A percentile compares a stretch with the other conserved stretches of the same genome.
Evolutionary conservation across 2,113 vertebrate species (phyloP).

Genomic region (Delphinus delphis): DNA sequence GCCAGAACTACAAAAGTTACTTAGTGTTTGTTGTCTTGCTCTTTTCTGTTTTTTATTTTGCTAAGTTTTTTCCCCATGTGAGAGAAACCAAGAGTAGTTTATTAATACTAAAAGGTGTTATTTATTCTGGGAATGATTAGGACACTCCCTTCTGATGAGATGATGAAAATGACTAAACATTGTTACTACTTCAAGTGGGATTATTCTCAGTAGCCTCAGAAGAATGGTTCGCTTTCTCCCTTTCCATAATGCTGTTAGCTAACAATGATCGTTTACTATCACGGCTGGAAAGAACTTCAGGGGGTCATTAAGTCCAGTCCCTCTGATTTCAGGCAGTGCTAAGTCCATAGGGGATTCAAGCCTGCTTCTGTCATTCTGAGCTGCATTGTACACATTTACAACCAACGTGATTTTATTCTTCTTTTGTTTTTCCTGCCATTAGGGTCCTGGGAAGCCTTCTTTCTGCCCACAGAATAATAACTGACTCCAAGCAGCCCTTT

Average conservation of each 20-base stretch:
- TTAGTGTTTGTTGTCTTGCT: not conserved
- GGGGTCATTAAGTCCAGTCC: not conserved
- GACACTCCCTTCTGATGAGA: fast-evolving
- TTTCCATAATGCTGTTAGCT: not conserved
- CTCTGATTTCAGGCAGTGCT: not conserved
- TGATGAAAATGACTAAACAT: not conserved
- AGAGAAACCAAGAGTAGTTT: not conserved
- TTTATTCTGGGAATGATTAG: not conserved
- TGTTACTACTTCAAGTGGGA: not conserved
- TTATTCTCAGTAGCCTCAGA: not conserved
- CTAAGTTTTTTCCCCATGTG: not conserved
- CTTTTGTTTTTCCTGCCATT: not conserved
- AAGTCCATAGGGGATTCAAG: not conserved
- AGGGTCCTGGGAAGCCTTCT: conserved; percentile 97
- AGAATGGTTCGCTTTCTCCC: not conserved
- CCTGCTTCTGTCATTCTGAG: not conserved
- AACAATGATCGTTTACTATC: not conserved
- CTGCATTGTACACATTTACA: not conserved
- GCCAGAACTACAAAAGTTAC: not conserved
- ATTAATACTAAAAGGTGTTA: not conserved
- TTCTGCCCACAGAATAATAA: conserved; percentile 97
- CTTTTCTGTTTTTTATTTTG: not conserved
- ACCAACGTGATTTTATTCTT: not conserved
- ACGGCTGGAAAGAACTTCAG: not conserved
- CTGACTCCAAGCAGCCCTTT: conserved; percentile 95